Conservation (phyloP, 2,888 invertebrate genomes). For the Teinopalpus imperialis region DNA sequence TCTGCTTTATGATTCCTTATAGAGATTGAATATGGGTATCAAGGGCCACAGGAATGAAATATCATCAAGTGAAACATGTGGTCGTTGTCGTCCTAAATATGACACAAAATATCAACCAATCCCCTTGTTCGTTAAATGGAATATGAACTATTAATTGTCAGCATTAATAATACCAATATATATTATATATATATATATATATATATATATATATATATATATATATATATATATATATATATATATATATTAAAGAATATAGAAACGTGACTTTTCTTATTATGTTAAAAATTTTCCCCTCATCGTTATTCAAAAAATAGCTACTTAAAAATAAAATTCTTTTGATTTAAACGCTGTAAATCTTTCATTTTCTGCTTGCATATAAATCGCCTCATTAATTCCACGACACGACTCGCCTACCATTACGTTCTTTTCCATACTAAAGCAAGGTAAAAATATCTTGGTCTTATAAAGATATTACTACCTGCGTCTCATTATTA, state of each 20-base stretch:
- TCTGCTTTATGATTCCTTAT: too few species aligned
- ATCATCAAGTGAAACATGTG: too few species aligned
- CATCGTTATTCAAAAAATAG: not conserved
- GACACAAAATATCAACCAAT: too few species aligned
- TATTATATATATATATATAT: not conserved
- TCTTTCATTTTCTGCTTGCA: slow-evolving; percentile 40
- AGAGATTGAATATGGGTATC: too few species aligned
- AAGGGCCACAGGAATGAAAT: too few species aligned
- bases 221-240: not conserved
- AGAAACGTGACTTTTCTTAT: too few species aligned
- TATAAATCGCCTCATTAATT: slow-evolving; percentile 70
- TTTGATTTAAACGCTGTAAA: slow-evolving; percentile 55
- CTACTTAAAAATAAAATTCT: slow-evolving; percentile 50
- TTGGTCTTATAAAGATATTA: slow-evolving; percentile 31
- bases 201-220: not conserved
- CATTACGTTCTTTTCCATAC: slow-evolving; percentile 42
- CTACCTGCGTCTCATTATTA: slow-evolving; percentile 12
- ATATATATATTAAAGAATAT: not conserved
- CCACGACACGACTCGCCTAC: slow-evolving; percentile 47
- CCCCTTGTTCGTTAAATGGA: too few species aligned
- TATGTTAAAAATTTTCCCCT: too few species aligned
- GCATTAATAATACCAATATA: too few species aligned
- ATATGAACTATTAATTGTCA: too few species aligned
- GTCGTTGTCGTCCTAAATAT: too few species aligned
- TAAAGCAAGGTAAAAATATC: slow-evolving; percentile 31